Evolutionary conservation across 2,888 invertebrate genomes (phyloP), one percentile per base, ranked within the genome.

Genomic region (Heteropelma amictum): DNA sequence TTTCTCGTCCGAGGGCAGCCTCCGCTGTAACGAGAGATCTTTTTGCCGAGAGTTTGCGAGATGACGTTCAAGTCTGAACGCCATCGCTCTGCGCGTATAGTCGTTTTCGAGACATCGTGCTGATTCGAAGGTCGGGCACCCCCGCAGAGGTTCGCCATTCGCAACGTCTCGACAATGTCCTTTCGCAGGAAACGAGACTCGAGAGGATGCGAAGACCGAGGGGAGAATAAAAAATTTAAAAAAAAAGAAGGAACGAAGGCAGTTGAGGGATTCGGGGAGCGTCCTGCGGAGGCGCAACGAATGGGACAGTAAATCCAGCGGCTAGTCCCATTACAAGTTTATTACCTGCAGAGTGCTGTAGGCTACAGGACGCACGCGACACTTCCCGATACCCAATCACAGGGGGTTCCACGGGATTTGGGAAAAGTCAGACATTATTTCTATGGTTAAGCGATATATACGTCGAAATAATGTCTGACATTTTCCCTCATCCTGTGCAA

Each of bases 261-360:
- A 49, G 28, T 45, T 33, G 60, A 28, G 61, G 61, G 60, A 74
- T 74, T 60, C 70, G 40, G 70, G 40, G 69, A 65, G 70, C 47
- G 60, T 70, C 49, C 58, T 19, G 53, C 30, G 54, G 79, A 68
- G 81, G 79, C 79, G 73, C 76, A 77, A 80, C 79, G 82, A 81
- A 84, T 80, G 79, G 77, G 78, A 77, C 79, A 80, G 84, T 84
- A 84, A 82, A 84, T 84, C 81, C 79, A 72, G 79, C 79, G 77
- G 79, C 76, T 79, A 81, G 81, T 80, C 78, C 82, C 81, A 85
- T 84, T 85, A 85, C 84, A 84, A 83, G 81, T 85, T 85, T 84
- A 85, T 85, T 83, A 84, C 84, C 77, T 77, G 78, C 28, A 75
- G 71, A 71, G 75, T 84, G 82, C 80, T 78, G 76, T 38, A 40